phyloP scores from a whole-genome alignment of 2,797 vertebrate genomes.

The Helarctos malayanus region DNA sequence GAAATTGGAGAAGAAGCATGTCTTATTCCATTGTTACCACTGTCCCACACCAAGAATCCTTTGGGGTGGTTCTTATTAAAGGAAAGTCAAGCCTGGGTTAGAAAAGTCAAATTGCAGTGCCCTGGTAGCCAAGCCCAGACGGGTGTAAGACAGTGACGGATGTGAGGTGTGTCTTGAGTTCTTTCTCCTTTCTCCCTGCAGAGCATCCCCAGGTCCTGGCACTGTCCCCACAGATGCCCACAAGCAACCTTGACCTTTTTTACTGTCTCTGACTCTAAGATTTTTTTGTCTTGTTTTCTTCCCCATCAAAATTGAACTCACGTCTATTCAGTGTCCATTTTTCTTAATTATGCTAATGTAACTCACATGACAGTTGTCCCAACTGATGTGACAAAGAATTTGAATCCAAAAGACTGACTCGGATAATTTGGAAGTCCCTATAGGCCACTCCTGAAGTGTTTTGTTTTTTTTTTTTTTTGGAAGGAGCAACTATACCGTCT shows the following conservation, averaged over 20 bases:
- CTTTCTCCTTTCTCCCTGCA: neutral
- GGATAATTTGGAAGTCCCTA: neutral
- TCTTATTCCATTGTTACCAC: conserved; percentile 24
- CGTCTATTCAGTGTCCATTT: neutral
- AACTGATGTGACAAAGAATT: conserved; percentile 2
- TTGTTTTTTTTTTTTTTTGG: neutral
- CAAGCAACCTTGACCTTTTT: neutral
- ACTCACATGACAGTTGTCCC: neutral
- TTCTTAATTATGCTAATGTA: neutral
- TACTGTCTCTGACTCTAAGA: neutral
- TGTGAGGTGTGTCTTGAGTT: neutral
- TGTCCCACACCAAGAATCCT: conserved; percentile 13
- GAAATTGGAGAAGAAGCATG: conserved; percentile 59
- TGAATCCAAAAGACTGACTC: neutral
- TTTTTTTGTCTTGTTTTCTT: neutral
- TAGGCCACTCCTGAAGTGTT: neutral
- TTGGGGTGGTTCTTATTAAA: neutral
- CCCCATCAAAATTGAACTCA: neutral
- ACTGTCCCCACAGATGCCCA: neutral
- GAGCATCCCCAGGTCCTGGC: neutral
- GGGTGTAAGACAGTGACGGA: neutral
- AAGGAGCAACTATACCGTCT: neutral
- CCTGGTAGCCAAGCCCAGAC: neutral
- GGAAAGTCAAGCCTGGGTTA: conserved; percentile 44
- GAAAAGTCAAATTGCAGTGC: conserved; percentile 17